phyloP scores from a whole-genome alignment of 2,888 invertebrate genomes.

The Nymphalis polychloros region DNA sequence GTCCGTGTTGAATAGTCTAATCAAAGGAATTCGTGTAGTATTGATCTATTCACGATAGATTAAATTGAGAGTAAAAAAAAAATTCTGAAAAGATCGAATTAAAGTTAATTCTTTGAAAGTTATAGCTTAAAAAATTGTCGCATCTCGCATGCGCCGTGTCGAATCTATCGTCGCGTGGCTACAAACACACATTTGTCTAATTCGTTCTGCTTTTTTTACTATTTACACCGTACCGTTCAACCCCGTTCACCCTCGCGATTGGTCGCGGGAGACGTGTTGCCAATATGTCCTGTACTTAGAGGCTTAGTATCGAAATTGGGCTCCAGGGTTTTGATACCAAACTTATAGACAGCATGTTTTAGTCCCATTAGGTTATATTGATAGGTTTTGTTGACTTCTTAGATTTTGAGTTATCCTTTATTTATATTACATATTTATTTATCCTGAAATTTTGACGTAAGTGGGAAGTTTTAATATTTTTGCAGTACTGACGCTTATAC shows the following conservation, averaged over 20 bases:
- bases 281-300: constrained; percentile 74
- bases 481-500: no score
- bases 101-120: not conserved
- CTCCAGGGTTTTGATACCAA: constrained; percentile 49
- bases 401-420: no score
- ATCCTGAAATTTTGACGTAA: no score
- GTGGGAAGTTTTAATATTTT: no score
- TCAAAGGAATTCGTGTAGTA: no score
- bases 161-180: constrained; percentile 71
- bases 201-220: constrained; percentile 74
- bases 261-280: constrained; percentile 70
- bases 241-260: constrained; percentile 64
- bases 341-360: constrained; percentile 19
- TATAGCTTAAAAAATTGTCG: constrained; percentile 9
- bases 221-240: constrained; percentile 63
- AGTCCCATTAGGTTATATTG: constrained; percentile 9
- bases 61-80: not conserved
- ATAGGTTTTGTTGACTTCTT: constrained; percentile 32
- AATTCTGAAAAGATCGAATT: no score
- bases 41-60: no score
- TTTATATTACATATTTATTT: no score
- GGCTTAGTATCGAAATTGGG: constrained; percentile 52
- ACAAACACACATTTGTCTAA: constrained; percentile 79
- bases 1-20: no score
- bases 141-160: constrained; percentile 51